Evolutionary conservation across 2,888 invertebrate species (phyloP).

Genomic region (Ecliptopera silaceata): DNA sequence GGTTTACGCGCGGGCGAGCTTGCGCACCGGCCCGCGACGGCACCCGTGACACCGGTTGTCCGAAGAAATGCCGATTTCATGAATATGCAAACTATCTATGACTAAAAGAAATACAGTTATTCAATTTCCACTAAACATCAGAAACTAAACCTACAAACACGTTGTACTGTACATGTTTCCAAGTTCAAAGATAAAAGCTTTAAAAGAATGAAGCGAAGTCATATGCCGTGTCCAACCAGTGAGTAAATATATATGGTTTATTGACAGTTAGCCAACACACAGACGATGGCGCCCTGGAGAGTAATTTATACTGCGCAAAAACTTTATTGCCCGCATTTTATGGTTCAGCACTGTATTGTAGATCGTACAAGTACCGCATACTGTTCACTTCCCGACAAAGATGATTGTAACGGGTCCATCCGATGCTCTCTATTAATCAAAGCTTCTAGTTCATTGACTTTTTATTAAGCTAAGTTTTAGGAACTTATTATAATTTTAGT

Average conservation of each 20-base stretch:
- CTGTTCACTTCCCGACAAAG: conserved; percentile 34
- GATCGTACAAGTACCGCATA: conserved; percentile 34
- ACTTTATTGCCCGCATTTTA: conserved; percentile 47
- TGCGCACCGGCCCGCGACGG: conserved; percentile 57
- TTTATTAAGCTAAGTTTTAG: not conserved
- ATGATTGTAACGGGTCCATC: conserved; percentile 35
- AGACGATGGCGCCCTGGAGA: conserved; percentile 54
- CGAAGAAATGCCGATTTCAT: conserved; percentile 37
- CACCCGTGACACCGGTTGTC: conserved; percentile 45
- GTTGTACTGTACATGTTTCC: too few relatives aligned
- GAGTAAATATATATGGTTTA: conserved; percentile 60
- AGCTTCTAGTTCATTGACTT: conserved; percentile 31
- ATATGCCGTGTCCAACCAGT: conserved; percentile 38
- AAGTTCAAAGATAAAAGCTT: not conserved
- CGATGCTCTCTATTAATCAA: conserved; percentile 29
- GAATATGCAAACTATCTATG: conserved; percentile 19
- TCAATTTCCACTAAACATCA: conserved; percentile 4
- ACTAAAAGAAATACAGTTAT: conserved; percentile 14
- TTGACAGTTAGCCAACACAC: conserved; percentile 58
- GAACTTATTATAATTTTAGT: not conserved
- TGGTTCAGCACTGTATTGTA: conserved; percentile 32
- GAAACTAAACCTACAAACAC: not conserved
- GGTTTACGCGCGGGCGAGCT: conserved; percentile 68
- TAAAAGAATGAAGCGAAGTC: conserved; percentile 1
- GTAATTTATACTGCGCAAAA: conserved; percentile 64